These are phyloP conservation scores for Halocynthia aurantium DNA, from an alignment of 23 tunicate species.

Conservation along the genomic window DNA sequence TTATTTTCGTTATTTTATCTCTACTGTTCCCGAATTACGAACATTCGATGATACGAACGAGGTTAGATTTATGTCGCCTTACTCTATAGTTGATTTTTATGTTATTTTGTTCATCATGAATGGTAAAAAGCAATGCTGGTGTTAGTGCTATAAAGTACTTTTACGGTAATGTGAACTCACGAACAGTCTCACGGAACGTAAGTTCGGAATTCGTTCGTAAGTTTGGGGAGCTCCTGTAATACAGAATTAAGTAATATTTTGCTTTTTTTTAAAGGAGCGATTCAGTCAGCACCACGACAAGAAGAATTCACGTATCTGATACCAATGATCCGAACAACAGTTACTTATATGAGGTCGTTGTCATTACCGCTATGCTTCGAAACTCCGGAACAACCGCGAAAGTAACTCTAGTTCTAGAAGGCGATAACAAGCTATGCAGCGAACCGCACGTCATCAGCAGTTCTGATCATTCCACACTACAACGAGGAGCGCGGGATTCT, in stretches of 20 bases:
- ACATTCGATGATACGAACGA: too few relatives aligned
- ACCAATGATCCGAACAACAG: slow-evolving; percentile 33
- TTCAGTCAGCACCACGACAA: not conserved
- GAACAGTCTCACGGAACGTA: too few relatives aligned
- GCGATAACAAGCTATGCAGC: slow-evolving; percentile 20
- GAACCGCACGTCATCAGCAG: slow-evolving; percentile 50
- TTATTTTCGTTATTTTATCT: not conserved
- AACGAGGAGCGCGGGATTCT: slow-evolving; percentile 56
- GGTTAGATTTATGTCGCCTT: too few relatives aligned
- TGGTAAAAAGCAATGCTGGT: too few relatives aligned
- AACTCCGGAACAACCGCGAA: slow-evolving; percentile 78
- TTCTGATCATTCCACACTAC: slow-evolving; percentile 20
- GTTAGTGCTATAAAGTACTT: too few relatives aligned
- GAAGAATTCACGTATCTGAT: slow-evolving; percentile 28
- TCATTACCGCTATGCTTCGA: slow-evolving; percentile 44
- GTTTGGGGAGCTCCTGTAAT: too few relatives aligned
- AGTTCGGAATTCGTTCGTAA: too few relatives aligned
- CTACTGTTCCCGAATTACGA: too few relatives aligned
- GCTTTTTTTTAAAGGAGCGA: not conserved
- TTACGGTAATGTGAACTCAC: too few relatives aligned
- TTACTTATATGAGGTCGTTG: slow-evolving; percentile 66
- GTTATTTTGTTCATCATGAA: too few relatives aligned
- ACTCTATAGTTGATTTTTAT: too few relatives aligned
- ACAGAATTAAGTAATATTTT: too few relatives aligned
- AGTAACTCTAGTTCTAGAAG: slow-evolving; percentile 30